These are phyloP conservation scores for Phymanthus crucifer DNA, from an alignment of 92 coral and sea anemone genomes.

Conservation along the genomic window DNA sequence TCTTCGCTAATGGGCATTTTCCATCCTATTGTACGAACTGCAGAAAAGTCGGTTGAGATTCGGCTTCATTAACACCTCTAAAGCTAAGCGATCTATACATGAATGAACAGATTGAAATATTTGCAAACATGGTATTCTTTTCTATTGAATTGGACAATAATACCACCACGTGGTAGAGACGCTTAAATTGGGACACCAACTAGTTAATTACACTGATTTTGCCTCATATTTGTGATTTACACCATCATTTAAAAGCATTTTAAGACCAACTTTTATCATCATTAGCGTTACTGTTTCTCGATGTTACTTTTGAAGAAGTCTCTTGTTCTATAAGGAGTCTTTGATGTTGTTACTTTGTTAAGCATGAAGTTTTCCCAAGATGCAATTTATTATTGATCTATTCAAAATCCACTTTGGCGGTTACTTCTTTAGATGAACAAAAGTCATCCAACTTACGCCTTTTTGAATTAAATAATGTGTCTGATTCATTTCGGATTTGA, in stretches of 20 bases:
- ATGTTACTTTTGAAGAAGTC: neutral
- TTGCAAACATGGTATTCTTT: conserved; percentile 38
- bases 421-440: neutral
- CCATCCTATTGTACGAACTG: conserved; percentile 17
- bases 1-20: conserved; percentile 20
- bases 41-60: neutral
- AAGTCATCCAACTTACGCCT: neutral
- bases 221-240: conserved; percentile 2
- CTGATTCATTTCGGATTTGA: neutral
- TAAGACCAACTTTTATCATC: neutral
- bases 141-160: conserved; percentile 13
- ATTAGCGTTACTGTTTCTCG: neutral
- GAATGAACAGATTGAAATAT: conserved; percentile 35
- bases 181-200: conserved; percentile 20
- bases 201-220: conserved; percentile 1
- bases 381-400: neutral
- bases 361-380: conserved; percentile 1
- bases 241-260: neutral
- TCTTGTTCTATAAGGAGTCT: neutral
- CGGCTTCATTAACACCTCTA: conserved; percentile 40
- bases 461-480: neutral
- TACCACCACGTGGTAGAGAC: conserved; percentile 19
- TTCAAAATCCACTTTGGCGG: conserved; percentile 4
- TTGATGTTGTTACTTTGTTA: neutral
- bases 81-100: conserved; percentile 21